Base-by-base conservation (phyloP, 2,888 invertebrate species). In the Megastigmus dorsalis region DNA sequence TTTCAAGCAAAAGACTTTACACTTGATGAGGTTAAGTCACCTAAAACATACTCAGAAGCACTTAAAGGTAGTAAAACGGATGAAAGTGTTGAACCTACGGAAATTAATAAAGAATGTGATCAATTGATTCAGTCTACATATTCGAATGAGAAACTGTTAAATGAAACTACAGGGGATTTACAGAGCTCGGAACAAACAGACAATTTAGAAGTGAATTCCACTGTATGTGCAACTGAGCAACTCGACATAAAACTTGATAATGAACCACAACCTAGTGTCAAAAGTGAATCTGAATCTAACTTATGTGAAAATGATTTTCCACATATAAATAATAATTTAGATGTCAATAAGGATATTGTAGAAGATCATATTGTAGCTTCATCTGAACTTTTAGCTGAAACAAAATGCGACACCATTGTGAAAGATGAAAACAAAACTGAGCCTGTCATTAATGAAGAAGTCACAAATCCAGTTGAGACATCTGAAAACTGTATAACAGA, bases 1-100 rank as follows among this genome's bases (percentile, higher is more conserved):
- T 88, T 88, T 63, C 85, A 86, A 55, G 80, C 86, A 0, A 86
- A 85, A 71, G 86, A 86, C 54, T 87, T 87, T 48, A 80, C 78
- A 2, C 75, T 78, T 3, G 78, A 74, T n/a, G 81, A 82, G 15
- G 77, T 38, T 30, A 81, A 82, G 36, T 54, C 76, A 3, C 43
- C 77, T 1, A 81, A 82, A 57, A 30, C 57, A 26, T 72, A 72
- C 23, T 55, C 68, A 1, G 63, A 77, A 54, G 68, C 20, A 10
- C 18, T 54, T 15, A 43, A 60, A 36, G 18, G 15, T 63, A 36
- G 10, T 10, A 72, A 66, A 13, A 7, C 68, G 20, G 67, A 73
- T 41, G 66, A 67, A 45, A 65, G 26, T 45, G 15, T 36, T 30
- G 67, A 75, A 23, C 74, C 26, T 48, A 28, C 26, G 38, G 78